Evolutionary conservation across 2,797 vertebrate genomes (phyloP), one percentile per base, ranked within the genome.

Genomic region (Cynodonichthys magdalenae): DNA sequence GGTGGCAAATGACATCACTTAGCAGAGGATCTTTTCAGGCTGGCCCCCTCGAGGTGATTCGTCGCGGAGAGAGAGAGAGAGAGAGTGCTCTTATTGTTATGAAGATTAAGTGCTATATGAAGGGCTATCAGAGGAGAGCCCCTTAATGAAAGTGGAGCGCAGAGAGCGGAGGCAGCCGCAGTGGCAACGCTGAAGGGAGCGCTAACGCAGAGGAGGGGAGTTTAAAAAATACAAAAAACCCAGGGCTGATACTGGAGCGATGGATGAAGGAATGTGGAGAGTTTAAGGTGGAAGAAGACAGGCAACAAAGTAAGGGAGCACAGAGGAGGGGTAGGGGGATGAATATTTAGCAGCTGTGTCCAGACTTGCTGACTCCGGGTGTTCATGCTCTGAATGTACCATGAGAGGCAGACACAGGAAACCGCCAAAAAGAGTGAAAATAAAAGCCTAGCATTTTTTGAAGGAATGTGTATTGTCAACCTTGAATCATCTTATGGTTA

Each of bases 81-180:
- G 85, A 70, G 84, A 82, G 87, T 63, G 87, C 87, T 89, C 86
- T 90, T 86, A 90, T 89, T 90, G 88, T 90, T 90, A 89, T 89
- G 86, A 90, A 90, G 89, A 92, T 92, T 89, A 90, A 92, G 89
- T 89, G 89, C 81, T 87, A 86, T 89, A 87, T 92, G 90, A 89
- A 92, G 89, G 86, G 88, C 89, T 87, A 90, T 90, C 90, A 89
- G 83, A 90, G 86, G 88, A 90, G 90, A 88, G 82, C 82, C 86
- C 89, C 82, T 90, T 91, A 89, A 90, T 89, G 84, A 88, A 90
- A 90, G 88, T 83, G 89, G 82, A 86, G 84, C 72, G 53, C 63
- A 19, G 87, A 88, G 83, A 86, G 86, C 76, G 46, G 79, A 52
- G 66, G 80, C 71, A 42, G 63, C 42, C 85, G 86, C 77, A 42